These are phyloP conservation scores for Delichon dasypus DNA, from an alignment of 2,797 vertebrate species.

Conservation along the genomic window DNA sequence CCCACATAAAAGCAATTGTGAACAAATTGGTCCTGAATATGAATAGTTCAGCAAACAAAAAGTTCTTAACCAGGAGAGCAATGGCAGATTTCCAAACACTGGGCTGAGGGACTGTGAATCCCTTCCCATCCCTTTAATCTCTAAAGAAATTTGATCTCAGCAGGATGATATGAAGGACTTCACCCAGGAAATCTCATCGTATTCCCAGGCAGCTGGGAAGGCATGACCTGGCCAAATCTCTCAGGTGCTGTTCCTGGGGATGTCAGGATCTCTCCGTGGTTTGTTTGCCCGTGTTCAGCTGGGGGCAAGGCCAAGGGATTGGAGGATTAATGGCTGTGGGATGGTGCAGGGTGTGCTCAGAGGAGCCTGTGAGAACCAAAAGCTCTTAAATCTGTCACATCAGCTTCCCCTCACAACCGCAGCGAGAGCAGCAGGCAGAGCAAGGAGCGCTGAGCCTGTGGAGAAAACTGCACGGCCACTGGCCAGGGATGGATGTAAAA, in stretches of 20 bases:
- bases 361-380: not conserved
- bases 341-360: not conserved
- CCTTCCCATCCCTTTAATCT: not conserved
- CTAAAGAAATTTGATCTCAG: not conserved
- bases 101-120: not conserved
- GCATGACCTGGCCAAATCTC: accelerated
- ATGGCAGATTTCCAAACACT: not conserved
- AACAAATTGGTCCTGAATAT: not conserved
- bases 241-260: not conserved
- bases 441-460: not conserved
- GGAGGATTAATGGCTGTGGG: not conserved
- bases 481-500: not conserved
- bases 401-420: not conserved
- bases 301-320: not conserved
- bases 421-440: not conserved
- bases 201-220: not conserved
- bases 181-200: not conserved
- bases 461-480: not conserved
- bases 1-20: not conserved
- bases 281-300: not conserved
- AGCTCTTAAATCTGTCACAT: not conserved
- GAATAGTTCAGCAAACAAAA: not conserved
- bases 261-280: not conserved
- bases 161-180: not conserved
- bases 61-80: not conserved